Percentiles rank a stretch among this genome's conserved stretches.
phyloP scores from a whole-genome alignment of 2,113 vertebrate species.

The Misgurnus mizolepis region DNA sequence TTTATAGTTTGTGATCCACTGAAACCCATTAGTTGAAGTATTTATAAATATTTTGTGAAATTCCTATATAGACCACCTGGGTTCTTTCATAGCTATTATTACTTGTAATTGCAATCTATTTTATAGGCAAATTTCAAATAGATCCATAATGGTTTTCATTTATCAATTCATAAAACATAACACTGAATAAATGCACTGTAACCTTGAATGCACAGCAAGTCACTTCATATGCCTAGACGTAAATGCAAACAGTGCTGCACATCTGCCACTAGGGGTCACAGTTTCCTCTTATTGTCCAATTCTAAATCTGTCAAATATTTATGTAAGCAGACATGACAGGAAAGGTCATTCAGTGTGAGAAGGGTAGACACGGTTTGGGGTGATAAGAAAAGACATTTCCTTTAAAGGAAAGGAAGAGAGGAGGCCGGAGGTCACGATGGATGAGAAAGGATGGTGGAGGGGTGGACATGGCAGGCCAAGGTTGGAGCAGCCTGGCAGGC shows the following conservation, averaged over 20 bases:
- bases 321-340: constrained; percentile 54
- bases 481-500: constrained; percentile 31
- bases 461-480: constrained; percentile 9
- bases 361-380: constrained; percentile 25
- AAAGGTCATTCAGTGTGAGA: constrained; percentile 67
- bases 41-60: not conserved
- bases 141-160: too few species aligned
- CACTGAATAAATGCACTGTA: too few species aligned
- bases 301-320: constrained; percentile 32
- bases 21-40: not conserved
- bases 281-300: constrained; percentile 26
- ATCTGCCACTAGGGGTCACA: constrained; percentile 57
- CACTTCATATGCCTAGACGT: not conserved
- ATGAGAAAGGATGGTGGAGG: not conserved
- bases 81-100: too few species aligned
- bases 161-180: too few species aligned
- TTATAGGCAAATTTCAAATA: too few species aligned
- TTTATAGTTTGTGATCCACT: not conserved
- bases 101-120: too few species aligned
- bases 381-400: constrained; percentile 15
- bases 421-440: constrained; percentile 1
- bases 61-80: too few species aligned
- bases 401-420: not conserved
- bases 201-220: too few species aligned
- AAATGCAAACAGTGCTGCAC: not conserved